Base-by-base conservation (phyloP, 92 coral and sea anemone genomes). In the Scolanthus callimorphus region DNA sequence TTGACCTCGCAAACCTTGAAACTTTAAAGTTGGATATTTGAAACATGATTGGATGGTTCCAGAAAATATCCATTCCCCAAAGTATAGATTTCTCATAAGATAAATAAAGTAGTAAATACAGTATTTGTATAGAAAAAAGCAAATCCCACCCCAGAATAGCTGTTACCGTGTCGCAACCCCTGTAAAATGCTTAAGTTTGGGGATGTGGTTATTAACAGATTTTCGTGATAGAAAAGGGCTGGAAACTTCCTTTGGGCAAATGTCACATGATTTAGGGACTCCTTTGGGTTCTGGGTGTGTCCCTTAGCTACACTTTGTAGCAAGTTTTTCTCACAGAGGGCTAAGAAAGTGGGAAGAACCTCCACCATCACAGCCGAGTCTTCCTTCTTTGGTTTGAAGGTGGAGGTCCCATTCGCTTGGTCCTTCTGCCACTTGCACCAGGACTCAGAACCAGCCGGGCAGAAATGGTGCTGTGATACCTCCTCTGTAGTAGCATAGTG, bases 341-440 rank as follows among this genome's bases (percentile, higher is more conserved):
- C 60, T 28, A 55, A 54, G 37, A 66, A 66, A 19, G 59, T 55
- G 31, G 59, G 45, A 27, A 68, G 31, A 51, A 68, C 65, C 12
- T 77, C n/a, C n/a, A n/a, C n/a, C n/a, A n/a, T n/a, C n/a, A n/a
- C n/a, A n/a, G 59, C 63, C 27, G 71, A 47, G 26, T 25, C 67
- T 27, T 58, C 60, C 0, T 69, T 70, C 51, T 70, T 70, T 27
- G 61, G 69, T 19, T 48, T 30, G 57, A 59, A 60, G 0, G 62
- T 55, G 43, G 30, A 55, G 10, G 55, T 66, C 21, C 76, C 76
- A 20, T 51, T 39, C 11, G 73, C 58, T 30, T 75, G 60, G 45
- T 66, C 82, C 23, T 39, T 68, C 51, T 67, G 81, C 81, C 81
- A 74, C 38, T 65, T 61, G 10, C 65, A 58, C 50, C 64, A 58